Conservation (phyloP, 2,888 invertebrate genomes). For the Tetragnatha montana region DNA sequence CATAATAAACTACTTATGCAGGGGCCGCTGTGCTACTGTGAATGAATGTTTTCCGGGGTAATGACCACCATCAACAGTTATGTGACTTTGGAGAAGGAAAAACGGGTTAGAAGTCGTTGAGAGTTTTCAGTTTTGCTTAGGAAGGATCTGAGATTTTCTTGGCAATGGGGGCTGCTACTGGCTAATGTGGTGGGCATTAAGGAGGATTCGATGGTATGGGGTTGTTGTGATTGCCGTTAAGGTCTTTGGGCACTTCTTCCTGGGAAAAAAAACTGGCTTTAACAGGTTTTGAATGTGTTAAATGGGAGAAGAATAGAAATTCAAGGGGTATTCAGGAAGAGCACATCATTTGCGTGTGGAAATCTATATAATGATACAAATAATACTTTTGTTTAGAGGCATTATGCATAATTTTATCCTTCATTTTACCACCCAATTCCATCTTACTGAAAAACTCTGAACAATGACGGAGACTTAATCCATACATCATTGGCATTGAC, state of each 20-base stretch:
- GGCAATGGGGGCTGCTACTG: background rate
- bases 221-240: background rate
- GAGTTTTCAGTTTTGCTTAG: constrained; percentile 17
- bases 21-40: constrained; percentile 5
- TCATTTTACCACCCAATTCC: too few relatives aligned
- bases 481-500: too few relatives aligned
- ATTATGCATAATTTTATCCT: too few relatives aligned
- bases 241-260: background rate
- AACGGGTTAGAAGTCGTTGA: background rate
- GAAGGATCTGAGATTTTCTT: background rate
- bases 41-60: constrained; percentile 54
- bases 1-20: constrained; percentile 61
- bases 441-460: too few relatives aligned
- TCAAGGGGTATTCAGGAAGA: too few relatives aligned
- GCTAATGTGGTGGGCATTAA: constrained; percentile 9
- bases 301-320: background rate
- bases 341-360: too few relatives aligned
- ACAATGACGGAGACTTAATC: too few relatives aligned
- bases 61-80: constrained; percentile 58
- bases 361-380: too few relatives aligned
- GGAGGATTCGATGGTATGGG: background rate
- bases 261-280: background rate
- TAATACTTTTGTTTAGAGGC: too few relatives aligned
- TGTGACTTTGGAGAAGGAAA: constrained; percentile 44
- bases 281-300: background rate